Conservation (phyloP, 2,888 invertebrate species). For the Orthonychiurus folsomi region DNA sequence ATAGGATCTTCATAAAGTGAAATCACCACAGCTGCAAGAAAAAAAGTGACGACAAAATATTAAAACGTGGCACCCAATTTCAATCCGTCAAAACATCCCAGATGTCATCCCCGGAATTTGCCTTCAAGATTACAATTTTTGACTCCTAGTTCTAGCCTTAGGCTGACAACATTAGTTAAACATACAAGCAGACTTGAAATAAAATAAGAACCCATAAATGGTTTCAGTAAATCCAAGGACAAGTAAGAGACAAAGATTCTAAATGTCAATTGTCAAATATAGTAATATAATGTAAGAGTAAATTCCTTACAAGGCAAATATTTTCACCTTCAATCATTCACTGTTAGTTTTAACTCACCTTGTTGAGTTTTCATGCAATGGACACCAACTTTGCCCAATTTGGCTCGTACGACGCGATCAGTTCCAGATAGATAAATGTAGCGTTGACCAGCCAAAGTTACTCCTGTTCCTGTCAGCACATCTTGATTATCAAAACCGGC, state of each 20-base stretch:
- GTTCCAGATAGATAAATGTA: constrained; percentile 93
- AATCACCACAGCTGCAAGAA: constrained; percentile 77
- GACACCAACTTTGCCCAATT: constrained; percentile 84
- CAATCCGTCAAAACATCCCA: not conserved
- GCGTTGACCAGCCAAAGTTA: constrained; percentile 82
- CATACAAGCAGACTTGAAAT: no score
- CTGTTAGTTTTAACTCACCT: constrained; percentile 58
- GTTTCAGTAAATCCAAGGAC: no score
- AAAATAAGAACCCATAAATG: no score
- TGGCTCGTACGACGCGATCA: constrained; percentile 86
- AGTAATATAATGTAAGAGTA: no score
- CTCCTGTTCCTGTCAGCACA: constrained; percentile 77
- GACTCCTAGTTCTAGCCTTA: no score
- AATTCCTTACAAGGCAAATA: no score
- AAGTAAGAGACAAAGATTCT: no score
- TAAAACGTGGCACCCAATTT: not conserved
- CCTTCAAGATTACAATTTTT: no score
- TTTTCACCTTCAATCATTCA: no score
- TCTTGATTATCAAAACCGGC: constrained; percentile 84
- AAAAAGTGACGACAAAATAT: constrained; percentile 22
- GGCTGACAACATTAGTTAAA: no score
- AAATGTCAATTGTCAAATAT: no score
- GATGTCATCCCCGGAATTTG: no score
- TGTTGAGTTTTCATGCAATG: constrained; percentile 95
- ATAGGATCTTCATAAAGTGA: constrained; percentile 92